Evolutionary conservation across 2,888 invertebrate genomes (phyloP), one percentile per base, ranked within the genome.

Genomic region (Coecobrya sp.): DNA sequence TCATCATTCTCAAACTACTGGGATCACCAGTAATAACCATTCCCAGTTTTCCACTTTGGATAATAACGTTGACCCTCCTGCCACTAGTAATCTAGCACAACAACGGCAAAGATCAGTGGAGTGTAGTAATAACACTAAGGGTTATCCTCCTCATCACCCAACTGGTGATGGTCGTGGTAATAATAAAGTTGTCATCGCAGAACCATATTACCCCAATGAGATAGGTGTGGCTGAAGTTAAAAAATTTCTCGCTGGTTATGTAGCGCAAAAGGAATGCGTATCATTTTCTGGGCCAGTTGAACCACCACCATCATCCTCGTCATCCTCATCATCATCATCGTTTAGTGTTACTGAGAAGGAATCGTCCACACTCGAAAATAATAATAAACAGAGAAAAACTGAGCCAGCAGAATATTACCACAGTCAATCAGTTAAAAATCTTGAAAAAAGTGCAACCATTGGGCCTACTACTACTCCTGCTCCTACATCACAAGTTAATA

Each of bases 141-240:
- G 42, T 88, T 82, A 89, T 49, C 89, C 82, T 65, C 76, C 62
- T 30, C 55, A 87, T 79, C 68, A 30, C 30, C 49, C 19, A 16
- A 79, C 52, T 52, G n/a, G 52, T 79, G 79, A 27, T 79, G 52
- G 73, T 10, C 22, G 7, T 79, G 86, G 42, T 62, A 68, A 76
- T 79, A 62, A 91, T 86, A 68, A 87, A 52, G 89, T 92, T 85
- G 89, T 92, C 65, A 90, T 36, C 30, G 82, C 86, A 45, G 89
- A 89, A 25, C 86, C 91, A 8, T 73, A 91, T 92, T 88, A 86
- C 92, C 93, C 93, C 88, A 89, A 92, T 86, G 73, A 93, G 62
- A 87, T 92, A 92, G 93, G 91, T 86, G 92, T 90, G 92, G 93
- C 91, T 13, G 89, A 92, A 90, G 93, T 92, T 30, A 93, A 89